Conservation (phyloP, 2,888 invertebrate genomes). For the Idaea dimidiata region DNA sequence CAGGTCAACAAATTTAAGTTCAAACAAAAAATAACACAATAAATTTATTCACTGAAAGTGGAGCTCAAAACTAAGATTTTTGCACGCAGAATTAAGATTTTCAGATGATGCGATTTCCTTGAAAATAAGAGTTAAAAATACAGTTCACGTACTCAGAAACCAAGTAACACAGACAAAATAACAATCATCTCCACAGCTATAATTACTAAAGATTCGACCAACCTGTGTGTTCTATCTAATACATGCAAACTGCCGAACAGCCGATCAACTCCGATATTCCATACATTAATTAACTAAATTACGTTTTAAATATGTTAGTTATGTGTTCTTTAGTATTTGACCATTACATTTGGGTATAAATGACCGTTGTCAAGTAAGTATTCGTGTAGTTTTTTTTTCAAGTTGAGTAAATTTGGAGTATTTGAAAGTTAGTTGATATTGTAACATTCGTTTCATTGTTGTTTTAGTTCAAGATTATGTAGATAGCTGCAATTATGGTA, state of each 20-base stretch:
- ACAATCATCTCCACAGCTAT: neutral
- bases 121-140: too few relatives aligned
- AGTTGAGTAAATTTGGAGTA: neutral
- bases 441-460: neutral
- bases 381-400: neutral
- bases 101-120: too few relatives aligned
- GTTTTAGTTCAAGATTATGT: neutral
- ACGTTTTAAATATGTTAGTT: constrained; percentile 1
- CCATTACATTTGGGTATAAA: constrained; percentile 1
- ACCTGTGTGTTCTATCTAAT: constrained; percentile 37
- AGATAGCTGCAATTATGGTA: neutral
- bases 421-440: neutral
- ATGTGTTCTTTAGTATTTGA: neutral
- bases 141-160: neutral
- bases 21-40: too few relatives aligned
- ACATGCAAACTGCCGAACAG: constrained; percentile 39
- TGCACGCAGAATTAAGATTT: too few relatives aligned
- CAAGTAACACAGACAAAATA: neutral
- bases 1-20: too few relatives aligned
- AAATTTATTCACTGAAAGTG: too few relatives aligned
- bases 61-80: too few relatives aligned
- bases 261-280: constrained; percentile 31
- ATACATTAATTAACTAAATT: constrained; percentile 41
- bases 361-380: neutral
- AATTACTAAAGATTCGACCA: neutral